Evolutionary conservation across 2,113 vertebrate species (phyloP).

Genomic region (Lichenostomus cassidix): DNA sequence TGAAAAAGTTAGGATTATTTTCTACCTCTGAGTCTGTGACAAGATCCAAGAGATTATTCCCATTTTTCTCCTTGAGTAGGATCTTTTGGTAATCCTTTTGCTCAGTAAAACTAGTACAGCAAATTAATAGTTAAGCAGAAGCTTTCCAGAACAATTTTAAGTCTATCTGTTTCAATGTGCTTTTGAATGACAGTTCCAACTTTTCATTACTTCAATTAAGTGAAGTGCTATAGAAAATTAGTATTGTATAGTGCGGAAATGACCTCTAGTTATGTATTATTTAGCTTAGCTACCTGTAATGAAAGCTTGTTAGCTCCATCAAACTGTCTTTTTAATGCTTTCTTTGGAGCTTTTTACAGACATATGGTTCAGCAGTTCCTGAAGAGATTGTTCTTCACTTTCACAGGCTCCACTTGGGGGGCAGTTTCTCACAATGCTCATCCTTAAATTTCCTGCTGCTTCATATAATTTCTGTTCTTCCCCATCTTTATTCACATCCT

Average conservation of each 20-base stretch:
- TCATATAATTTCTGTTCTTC: neutral
- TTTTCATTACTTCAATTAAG: constrained; percentile 56
- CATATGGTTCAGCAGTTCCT: neutral
- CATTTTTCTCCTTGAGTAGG: constrained; percentile 29
- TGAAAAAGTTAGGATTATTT: constrained; percentile 50
- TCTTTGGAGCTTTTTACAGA: neutral
- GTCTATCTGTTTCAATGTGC: neutral
- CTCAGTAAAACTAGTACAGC: constrained; percentile 30
- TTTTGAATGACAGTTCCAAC: constrained; percentile 49
- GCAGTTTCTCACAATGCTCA: neutral
- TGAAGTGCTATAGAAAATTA: constrained; percentile 41
- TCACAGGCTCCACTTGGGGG: neutral
- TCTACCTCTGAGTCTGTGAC: neutral
- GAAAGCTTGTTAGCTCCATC: neutral
- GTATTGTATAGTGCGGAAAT: constrained; percentile 13
- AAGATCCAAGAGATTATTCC: constrained; percentile 39
- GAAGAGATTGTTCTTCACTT: constrained; percentile 4
- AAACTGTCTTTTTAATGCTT: neutral
- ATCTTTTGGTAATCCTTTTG: constrained; percentile 35
- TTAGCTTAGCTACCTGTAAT: constrained; percentile 8
- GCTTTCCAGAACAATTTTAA: constrained; percentile 34
- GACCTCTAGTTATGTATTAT: constrained; percentile 35
- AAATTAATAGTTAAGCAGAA: constrained; percentile 53
- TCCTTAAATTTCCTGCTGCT: neutral
- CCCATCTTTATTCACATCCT: neutral